Evolutionary conservation across 1,140 invertebrate species (phyloP).

Genomic region (Helicoverpa zea): DNA sequence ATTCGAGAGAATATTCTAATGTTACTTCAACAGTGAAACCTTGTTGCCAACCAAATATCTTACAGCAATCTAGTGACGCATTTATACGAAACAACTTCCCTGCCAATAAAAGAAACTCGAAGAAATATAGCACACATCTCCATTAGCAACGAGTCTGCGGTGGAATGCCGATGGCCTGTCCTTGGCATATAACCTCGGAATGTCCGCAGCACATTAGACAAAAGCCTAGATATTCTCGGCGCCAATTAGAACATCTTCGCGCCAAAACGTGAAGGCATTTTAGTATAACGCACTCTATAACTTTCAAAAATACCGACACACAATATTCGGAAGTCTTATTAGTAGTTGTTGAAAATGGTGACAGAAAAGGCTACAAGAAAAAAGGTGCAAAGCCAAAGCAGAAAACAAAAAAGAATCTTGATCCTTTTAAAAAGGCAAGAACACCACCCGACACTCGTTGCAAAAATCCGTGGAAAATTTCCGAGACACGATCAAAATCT

Average conservation of each 20-base stretch:
- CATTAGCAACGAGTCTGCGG: slow-evolving; percentile 21
- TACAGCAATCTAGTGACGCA: not conserved
- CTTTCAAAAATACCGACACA: not conserved
- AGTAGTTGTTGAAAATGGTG: too few species aligned
- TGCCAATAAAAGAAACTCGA: slow-evolving; percentile 1
- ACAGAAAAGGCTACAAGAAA: too few species aligned
- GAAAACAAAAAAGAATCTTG: not conserved
- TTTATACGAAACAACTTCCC: not conserved
- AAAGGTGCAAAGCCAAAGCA: too few species aligned
- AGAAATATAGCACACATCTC: slow-evolving; percentile 11
- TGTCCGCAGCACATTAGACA: slow-evolving; percentile 13
- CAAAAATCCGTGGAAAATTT: not conserved
- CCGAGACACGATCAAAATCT: slow-evolving; percentile 5
- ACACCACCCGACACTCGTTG: not conserved
- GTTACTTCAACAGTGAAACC: too few species aligned
- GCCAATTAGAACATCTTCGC: slow-evolving; percentile 8
- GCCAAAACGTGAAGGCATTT: not conserved
- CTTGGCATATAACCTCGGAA: slow-evolving; percentile 20
- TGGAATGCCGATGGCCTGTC: slow-evolving; percentile 20
- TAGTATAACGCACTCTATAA: not conserved
- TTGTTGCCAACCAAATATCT: not conserved
- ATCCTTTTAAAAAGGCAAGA: not conserved
- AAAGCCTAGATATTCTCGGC: not conserved
- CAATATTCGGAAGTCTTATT: too few species aligned
- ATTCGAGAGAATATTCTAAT: too few species aligned